Evolutionary conservation across 2,888 invertebrate species (phyloP).

Genomic region (Scelioninae gen. 2): DNA sequence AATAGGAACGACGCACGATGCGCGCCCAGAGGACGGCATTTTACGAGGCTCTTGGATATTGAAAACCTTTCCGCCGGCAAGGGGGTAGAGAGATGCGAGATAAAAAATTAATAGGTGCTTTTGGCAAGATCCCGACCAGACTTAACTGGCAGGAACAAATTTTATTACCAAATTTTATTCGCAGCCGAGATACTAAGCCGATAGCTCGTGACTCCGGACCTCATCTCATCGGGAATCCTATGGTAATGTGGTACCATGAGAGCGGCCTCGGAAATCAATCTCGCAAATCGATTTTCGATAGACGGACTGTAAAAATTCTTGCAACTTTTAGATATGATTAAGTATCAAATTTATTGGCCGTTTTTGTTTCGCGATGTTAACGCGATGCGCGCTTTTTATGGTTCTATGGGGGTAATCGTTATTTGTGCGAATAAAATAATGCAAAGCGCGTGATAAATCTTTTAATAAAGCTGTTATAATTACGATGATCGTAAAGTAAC

Average conservation of each 20-base stretch:
- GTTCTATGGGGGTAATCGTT: background rate
- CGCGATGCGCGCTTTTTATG: background rate
- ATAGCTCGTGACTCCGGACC: constrained; percentile 52
- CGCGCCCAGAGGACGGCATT: constrained; percentile 56
- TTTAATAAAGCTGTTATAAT: constrained; percentile 16
- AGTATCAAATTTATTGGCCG: constrained; percentile 36
- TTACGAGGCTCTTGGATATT: constrained; percentile 66
- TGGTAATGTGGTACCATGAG: constrained; percentile 33
- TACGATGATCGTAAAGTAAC: constrained; percentile 10
- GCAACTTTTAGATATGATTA: constrained; percentile 35
- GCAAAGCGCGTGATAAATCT: constrained; percentile 13
- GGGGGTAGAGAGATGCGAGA: constrained; percentile 71
- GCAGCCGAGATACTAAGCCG: constrained; percentile 65
- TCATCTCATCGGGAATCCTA: constrained; percentile 12
- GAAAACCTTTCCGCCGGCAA: constrained; percentile 64
- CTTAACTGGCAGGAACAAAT: constrained; percentile 74
- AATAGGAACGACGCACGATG: constrained; percentile 60
- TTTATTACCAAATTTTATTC: constrained; percentile 74
- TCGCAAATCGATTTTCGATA: constrained; percentile 56
- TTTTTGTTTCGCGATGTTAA: constrained; percentile 24
- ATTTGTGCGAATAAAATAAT: constrained; percentile 5
- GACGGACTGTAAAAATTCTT: constrained; percentile 30
- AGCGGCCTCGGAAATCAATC: constrained; percentile 51
- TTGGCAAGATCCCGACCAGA: constrained; percentile 69
- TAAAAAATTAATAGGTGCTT: constrained; percentile 75